Evolutionary conservation across 2,888 invertebrate genomes (phyloP), one percentile per base, ranked within the genome.

Genomic region (Synergus japonicus): DNA sequence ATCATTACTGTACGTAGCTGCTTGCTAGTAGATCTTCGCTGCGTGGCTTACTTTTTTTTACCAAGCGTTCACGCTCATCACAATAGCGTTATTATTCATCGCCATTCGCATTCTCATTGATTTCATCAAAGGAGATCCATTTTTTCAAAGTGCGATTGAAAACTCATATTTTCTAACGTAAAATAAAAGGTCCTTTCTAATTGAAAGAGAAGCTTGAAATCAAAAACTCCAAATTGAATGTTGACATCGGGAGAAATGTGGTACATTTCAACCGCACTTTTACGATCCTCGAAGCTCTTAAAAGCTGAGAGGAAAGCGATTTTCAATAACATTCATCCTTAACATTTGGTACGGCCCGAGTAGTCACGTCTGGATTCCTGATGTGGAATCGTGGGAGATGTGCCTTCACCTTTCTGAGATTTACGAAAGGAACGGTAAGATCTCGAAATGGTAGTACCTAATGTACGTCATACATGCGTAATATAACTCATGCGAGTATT

Each of bases 11-110:
- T 82, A 79, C 79, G 82, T 85, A 85, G 85, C 81, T 83, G 86
- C 85, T 85, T 85, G 85, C 84, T 65, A 66, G 84, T 85, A 86
- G 85, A 79, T 73, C 83, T 84, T 82, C 64, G 80, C 81, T 81
- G 69, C 82, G 80, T 83, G 66, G 83, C 84, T 84, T 84, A 77
- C 73, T 77, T 84, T 73, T 54, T 37, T 54, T 54, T 29, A 54
- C 2, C n/a, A 37, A 66, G 41, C 43, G 43, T 66, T 79, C 81
- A 79, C 77, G 82, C 84, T 84, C 77, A 44, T 44, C 77, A 84
- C 79, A 65, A 60, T 81, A 60, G 78, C 81, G 73, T 73, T 37
- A 18, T 49, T 22, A 60, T 15, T 73, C 54, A 73, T 73, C 73
- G 73, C n/a, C 54, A 73, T 73, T 73, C 54, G 49, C 37, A 73